Evolutionary conservation across 2,888 invertebrate species (phyloP).

Genomic region (Diarsia mendica): DNA sequence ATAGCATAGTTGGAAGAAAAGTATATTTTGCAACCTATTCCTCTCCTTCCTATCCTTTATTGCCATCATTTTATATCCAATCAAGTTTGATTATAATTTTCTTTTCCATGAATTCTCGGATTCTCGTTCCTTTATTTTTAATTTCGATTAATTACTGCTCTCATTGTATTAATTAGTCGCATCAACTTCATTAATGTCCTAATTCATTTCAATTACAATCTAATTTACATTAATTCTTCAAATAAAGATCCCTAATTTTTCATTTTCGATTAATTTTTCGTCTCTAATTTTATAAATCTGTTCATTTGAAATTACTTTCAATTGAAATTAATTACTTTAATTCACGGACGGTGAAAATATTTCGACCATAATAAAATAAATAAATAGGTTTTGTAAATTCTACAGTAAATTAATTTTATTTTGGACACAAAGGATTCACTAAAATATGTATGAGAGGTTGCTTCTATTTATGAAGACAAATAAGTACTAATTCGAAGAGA

Average conservation of each 20-base stretch:
- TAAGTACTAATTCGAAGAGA: too few relatives aligned
- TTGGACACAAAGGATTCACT: background rate
- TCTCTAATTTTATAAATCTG: conserved; percentile 38
- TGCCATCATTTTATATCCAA: conserved; percentile 16
- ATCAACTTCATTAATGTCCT: conserved; percentile 46
- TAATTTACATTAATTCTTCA: conserved; percentile 46
- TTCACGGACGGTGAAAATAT: conserved; percentile 19
- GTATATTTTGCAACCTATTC: background rate
- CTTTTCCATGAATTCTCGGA: conserved; percentile 9
- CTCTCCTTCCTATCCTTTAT: too few relatives aligned
- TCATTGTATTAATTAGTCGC: conserved; percentile 42
- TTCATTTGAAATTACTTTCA: conserved; percentile 23
- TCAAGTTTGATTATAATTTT: conserved; percentile 23
- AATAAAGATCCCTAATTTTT: conserved; percentile 39
- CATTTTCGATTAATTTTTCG: conserved; percentile 40
- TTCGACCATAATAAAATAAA: conserved; percentile 26
- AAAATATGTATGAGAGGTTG: background rate
- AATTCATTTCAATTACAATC: conserved; percentile 54
- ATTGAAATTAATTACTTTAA: conserved; percentile 37
- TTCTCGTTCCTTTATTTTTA: conserved; percentile 35
- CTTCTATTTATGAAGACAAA: background rate
- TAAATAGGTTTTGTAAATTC: conserved; percentile 22
- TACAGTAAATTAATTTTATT: background rate
- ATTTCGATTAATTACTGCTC: conserved; percentile 51
- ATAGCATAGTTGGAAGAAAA: too few relatives aligned